Percentiles rank a stretch among this genome's conserved stretches.
Evolutionary conservation across 1,140 invertebrate genomes (phyloP).

Genomic region (Drosophila arizonae): DNA sequence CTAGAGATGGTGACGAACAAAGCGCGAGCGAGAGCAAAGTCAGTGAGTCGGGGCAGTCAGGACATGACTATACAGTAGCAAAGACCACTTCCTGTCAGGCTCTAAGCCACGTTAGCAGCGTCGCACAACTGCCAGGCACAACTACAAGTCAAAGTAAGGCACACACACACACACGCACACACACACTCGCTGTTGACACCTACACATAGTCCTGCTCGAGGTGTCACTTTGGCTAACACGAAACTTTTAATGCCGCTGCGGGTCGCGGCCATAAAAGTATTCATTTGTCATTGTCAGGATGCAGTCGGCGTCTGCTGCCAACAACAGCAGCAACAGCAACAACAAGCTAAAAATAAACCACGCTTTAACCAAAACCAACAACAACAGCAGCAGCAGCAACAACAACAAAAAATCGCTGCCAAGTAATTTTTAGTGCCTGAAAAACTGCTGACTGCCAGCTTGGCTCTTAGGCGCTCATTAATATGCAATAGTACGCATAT

Average conservation of each 20-base stretch:
- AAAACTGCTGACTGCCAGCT: conserved; percentile 50
- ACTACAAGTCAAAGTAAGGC: conserved; percentile 29
- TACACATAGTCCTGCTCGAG: conserved; percentile 35
- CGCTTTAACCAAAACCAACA: conserved; percentile 44
- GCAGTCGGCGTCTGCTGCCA: conserved; percentile 31
- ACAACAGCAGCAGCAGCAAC: conserved; percentile 22
- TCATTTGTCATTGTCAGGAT: conserved; percentile 78
- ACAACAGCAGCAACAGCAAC: not conserved
- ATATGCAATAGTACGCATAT: conserved; percentile 69
- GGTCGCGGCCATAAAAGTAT: conserved; percentile 77
- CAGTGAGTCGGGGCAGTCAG: conserved; percentile 44
- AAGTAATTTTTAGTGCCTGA: conserved; percentile 15
- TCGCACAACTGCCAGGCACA: conserved; percentile 40
- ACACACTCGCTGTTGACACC: conserved; percentile 14
- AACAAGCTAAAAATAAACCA: not conserved
- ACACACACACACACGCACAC: conserved; percentile 7
- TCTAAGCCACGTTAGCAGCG: conserved; percentile 54
- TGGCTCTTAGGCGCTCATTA: conserved; percentile 67
- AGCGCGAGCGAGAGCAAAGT: not conserved
- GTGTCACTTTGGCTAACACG: conserved; percentile 70
- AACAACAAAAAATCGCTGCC: conserved; percentile 30
- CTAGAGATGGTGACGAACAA: too few relatives aligned
- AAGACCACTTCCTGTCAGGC: conserved; percentile 78
- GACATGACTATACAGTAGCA: conserved; percentile 68
- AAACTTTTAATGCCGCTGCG: conserved; percentile 71